These are phyloP conservation scores for Catalaphyllia jardinei DNA, from an alignment of 64 coral and sea anemone species.

Conservation along the genomic window DNA sequence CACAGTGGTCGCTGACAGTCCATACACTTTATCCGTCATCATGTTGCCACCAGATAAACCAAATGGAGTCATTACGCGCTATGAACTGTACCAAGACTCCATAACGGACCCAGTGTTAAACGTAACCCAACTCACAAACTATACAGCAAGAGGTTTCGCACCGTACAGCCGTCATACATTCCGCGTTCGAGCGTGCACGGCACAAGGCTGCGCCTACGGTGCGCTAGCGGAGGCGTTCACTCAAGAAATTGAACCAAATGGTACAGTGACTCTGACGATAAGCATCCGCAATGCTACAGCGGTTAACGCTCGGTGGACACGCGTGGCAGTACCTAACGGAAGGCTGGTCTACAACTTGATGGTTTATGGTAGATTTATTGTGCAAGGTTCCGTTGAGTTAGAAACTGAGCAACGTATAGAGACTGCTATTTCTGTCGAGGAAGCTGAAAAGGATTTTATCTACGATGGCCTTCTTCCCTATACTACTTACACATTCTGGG, in stretches of 20 bases:
- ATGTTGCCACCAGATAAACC: constrained; percentile 75
- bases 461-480: constrained; percentile 75
- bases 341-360: constrained; percentile 80
- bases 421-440: constrained; percentile 39
- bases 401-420: constrained; percentile 62
- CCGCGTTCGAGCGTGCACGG: constrained; percentile 71
- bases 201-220: constrained; percentile 75
- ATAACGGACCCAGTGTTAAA: constrained; percentile 54
- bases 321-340: constrained; percentile 79
- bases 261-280: constrained; percentile 61
- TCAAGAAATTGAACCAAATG: constrained; percentile 82
- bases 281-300: constrained; percentile 75
- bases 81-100: constrained; percentile 78
- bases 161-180: constrained; percentile 79
- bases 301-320: constrained; percentile 63
- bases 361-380: constrained; percentile 66
- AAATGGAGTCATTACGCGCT: constrained; percentile 87
- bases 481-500: constrained; percentile 74
- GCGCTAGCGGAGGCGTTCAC: constrained; percentile 53
- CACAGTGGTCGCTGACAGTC: constrained; percentile 47
- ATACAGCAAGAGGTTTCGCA: constrained; percentile 55
- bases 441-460: constrained; percentile 52
- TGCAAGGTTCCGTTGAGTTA: constrained; percentile 30
- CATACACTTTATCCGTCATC: constrained; percentile 69
- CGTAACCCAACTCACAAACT: constrained; percentile 48